A percentile compares a stretch with the other conserved stretches of the same genome.
Conservation (phyloP, 2,797 vertebrate species). For the Sebastes minor region DNA sequence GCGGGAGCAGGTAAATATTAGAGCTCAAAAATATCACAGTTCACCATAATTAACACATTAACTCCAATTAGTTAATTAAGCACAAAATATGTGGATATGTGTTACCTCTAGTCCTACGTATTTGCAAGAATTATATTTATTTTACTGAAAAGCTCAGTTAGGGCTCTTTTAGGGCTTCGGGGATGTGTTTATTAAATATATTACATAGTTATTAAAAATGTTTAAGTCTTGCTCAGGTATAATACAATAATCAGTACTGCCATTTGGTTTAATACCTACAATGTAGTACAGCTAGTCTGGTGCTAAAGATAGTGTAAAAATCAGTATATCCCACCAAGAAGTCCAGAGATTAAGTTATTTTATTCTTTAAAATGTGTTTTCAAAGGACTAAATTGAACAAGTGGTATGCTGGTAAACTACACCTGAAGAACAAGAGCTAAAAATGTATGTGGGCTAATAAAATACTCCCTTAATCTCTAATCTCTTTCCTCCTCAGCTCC, state of each 20-base stretch:
- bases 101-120: not conserved
- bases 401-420: not conserved
- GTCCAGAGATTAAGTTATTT: not conserved
- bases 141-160: not conserved
- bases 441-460: not conserved
- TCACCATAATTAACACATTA: not conserved
- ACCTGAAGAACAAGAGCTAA: not conserved
- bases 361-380: not conserved
- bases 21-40: not conserved
- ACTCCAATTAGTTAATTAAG: not conserved
- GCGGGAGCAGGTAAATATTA: conserved; percentile 77
- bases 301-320: not conserved
- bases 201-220: not conserved
- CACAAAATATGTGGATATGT: not conserved
- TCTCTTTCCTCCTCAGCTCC: conserved; percentile 47
- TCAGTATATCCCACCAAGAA: not conserved
- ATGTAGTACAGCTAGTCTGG: not conserved
- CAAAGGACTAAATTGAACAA: not conserved
- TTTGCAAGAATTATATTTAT: not conserved
- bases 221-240: not conserved
- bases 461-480: not conserved
- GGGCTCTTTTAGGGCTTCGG: not conserved
- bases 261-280: not conserved
- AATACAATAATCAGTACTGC: not conserved
- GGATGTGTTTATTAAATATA: not conserved